Percentiles rank a stretch among this genome's conserved stretches.
Evolutionary conservation across 2,888 invertebrate genomes (phyloP).

Genomic region (Aphodius sticticus): DNA sequence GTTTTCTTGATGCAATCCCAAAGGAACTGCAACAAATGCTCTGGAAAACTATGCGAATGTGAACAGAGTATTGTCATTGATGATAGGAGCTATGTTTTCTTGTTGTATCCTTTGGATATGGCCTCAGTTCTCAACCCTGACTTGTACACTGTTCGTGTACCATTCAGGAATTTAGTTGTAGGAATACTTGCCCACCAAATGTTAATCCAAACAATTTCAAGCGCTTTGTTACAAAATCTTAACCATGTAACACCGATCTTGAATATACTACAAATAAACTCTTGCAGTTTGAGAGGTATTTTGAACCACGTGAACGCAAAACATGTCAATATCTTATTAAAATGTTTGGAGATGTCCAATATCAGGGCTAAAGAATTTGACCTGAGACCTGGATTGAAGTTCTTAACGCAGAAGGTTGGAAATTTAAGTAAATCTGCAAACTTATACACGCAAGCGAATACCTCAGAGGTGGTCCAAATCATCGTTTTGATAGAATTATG

Average conservation of each 20-base stretch:
- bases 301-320: conserved; percentile 63
- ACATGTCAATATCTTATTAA: conserved; percentile 76
- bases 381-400: conserved; percentile 89
- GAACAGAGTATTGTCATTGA: conserved; percentile 69
- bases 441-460: conserved; percentile 91
- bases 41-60: conserved; percentile 58
- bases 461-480: conserved; percentile 89
- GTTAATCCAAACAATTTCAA: conserved; percentile 89
- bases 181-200: conserved; percentile 93
- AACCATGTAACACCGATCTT: conserved; percentile 59
- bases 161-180: conserved; percentile 86
- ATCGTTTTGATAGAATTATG: conserved; percentile 88
- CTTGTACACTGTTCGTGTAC: conserved; percentile 82
- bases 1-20: conserved; percentile 71
- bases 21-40: conserved; percentile 55
- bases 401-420: conserved; percentile 92
- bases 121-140: conserved; percentile 77
- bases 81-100: conserved; percentile 88
- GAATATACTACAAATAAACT: conserved; percentile 58
- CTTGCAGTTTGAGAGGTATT: conserved; percentile 57
- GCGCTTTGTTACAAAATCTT: conserved; percentile 76
- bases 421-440: conserved; percentile 87
- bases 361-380: conserved; percentile 87
- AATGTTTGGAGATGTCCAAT: conserved; percentile 84
- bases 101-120: conserved; percentile 82